Conservation (phyloP, 2,113 vertebrate species). For the Dicrurus megarhynchus region DNA sequence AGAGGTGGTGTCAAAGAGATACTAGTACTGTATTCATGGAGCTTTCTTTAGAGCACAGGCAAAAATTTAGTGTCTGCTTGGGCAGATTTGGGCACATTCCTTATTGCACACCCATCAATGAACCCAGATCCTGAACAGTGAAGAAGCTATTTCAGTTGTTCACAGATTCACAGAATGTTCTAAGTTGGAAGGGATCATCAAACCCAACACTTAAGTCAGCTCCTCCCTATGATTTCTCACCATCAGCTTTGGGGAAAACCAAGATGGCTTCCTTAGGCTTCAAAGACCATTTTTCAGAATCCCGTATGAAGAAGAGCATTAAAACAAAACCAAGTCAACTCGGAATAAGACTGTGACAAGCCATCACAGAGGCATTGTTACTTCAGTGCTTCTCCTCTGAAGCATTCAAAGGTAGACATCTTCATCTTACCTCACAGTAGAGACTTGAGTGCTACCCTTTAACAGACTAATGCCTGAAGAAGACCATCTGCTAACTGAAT, state of each 20-base stretch:
- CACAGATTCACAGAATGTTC: neutral
- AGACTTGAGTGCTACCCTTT: neutral
- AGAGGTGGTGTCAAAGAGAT: neutral
- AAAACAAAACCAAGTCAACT: neutral
- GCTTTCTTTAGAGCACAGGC: neutral
- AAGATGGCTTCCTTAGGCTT: neutral
- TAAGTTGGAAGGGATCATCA: neutral
- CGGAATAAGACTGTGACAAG: neutral
- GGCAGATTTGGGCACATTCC: neutral
- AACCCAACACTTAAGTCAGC: neutral
- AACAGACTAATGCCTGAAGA: neutral
- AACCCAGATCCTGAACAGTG: neutral
- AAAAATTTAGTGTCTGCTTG: neutral
- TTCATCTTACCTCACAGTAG: neutral
- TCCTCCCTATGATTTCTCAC: neutral
- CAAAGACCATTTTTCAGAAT: neutral
- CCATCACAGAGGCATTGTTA: neutral
- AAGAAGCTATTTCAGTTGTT: neutral
- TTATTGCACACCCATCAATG: neutral
- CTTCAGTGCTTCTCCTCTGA: neutral
- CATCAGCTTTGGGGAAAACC: neutral
- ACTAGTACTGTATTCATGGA: neutral
- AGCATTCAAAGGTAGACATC: neutral
- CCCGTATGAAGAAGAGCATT: neutral
- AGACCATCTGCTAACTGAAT: neutral